Evolutionary conservation across 2,113 vertebrate species (phyloP).

Genomic region (Lipotes vexillifer): DNA sequence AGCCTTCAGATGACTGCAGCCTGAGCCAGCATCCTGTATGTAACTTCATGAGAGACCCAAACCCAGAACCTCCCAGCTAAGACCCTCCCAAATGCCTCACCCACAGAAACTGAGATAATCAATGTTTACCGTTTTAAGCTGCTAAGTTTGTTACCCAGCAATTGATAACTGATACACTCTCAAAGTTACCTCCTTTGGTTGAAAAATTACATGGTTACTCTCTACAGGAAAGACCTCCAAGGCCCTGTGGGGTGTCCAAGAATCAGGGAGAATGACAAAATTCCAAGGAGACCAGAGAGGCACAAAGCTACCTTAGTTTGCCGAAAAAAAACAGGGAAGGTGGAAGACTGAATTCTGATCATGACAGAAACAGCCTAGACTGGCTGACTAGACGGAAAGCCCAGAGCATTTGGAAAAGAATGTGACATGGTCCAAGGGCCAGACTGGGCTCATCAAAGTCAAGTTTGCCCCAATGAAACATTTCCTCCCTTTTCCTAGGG

Average conservation of each 20-base stretch:
- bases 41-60: background rate
- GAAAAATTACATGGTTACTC: background rate
- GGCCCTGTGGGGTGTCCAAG: background rate
- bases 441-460: background rate
- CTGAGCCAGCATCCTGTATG: background rate
- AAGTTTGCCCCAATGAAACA: background rate
- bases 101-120: background rate
- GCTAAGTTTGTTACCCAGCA: background rate
- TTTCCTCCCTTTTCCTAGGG: background rate
- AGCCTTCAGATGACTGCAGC: background rate
- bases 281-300: background rate
- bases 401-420: background rate
- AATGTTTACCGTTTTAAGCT: background rate
- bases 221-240: background rate
- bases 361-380: accelerated
- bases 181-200: background rate
- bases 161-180: background rate
- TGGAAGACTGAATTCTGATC: background rate
- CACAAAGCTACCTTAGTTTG: background rate
- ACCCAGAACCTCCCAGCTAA: background rate
- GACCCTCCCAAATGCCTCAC: background rate
- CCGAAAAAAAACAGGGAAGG: background rate
- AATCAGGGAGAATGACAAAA: background rate
- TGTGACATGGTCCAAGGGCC: accelerated
- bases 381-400: background rate